Evolutionary conservation across 2,888 invertebrate genomes (phyloP), one percentile per base, ranked within the genome.

Genomic region (Philhelius pedissequus): DNA sequence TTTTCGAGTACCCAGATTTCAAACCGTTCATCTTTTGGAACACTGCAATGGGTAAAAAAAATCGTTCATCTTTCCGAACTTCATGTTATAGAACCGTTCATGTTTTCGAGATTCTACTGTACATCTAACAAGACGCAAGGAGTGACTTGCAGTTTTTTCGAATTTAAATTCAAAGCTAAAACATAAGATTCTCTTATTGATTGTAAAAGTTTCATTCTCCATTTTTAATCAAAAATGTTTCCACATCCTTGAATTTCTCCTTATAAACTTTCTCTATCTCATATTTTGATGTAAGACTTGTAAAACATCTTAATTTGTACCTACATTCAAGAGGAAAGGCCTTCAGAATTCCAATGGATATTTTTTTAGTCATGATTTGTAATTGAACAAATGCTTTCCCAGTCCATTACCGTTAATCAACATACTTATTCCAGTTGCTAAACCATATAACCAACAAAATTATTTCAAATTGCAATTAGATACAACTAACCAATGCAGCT

Each of bases 371-470:
- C n/a, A 35, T 15, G 38, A 58, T n/a, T 38, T 43, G 15, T 40
- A 40, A 40, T 25, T 38, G 40, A 60, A 20, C 38, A 60, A 60
- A 38, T 60, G n/a, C 15, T 60, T 60, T 40, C 60, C 27, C 25
- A 60, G 25, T 27, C 60, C 25, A 60, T 40, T 43, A 27, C 62
- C 62, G 62, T 62, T 62, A 62, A 25, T 43, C 43, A 43, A 62
- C 62, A 62, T 43, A 43, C 25, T 60, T 40, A 7, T 25, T 25
- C 35, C 20, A 18, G 7, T 1, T 35, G 0, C 11, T 20, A 9
- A 1, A 18, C 1, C n/a, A 0, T 1, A 20, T 7, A 15, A 45
- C 20, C 30, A 25, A 27, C 38, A 38, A 58, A 22, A 56, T 56
- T 25, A 9, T 58, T 58, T 58, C 25, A 58, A 58, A 40, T 58